Base-by-base conservation (phyloP, 1,140 invertebrate species). In the Eurosta solidaginis region DNA sequence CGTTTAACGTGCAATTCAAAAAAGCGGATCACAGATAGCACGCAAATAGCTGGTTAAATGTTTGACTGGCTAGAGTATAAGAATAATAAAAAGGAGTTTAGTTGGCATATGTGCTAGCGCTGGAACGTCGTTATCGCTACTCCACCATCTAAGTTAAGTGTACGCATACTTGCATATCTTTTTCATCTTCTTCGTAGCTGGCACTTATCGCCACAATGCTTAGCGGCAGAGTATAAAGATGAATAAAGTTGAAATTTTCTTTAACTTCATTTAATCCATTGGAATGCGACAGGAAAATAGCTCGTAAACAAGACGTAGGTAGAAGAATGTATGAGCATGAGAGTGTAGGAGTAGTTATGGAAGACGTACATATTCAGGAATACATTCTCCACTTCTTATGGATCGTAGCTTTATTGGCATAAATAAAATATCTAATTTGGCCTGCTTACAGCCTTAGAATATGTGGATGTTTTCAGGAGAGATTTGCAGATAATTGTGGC, bases 211-310 rank as follows among this genome's bases (percentile, higher is more conserved):
- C 6, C 14, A 47, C 7, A 47, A 47, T 68, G 33, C 59, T n/a
- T 40, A 1, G n/a, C 17, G 29, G 59, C 59, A 40, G n/a, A 59
- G 17, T 33, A 17, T 4, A 59, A 29, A 22, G 5, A 10, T 1
- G 33, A 4, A 1, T 14, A 14, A 25, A 75, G 49, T 77, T 52
- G 10, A 47, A 47, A n/a, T n/a, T 40, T 33, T 10, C 17, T 40
- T n/a, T n/a, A 68, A 68, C 59, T 68, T 22, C 59, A 40, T 68
- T 68, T 68, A 68, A 68, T 68, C 33, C 59, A 40, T 68, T 68
- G 9, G 40, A 68, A 40, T 40, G 59, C n/a, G 59, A 68, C 59
- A 40, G 59, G 7, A 40, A 33, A 63, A 2, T 17, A 14, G 59
- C 59, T 9, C 36, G 29, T 68, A 68, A 68, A 42, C 10, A 42